These are phyloP conservation scores for Donacobius atricapilla DNA, from an alignment of 2,113 vertebrate species.

Conservation along the genomic window DNA sequence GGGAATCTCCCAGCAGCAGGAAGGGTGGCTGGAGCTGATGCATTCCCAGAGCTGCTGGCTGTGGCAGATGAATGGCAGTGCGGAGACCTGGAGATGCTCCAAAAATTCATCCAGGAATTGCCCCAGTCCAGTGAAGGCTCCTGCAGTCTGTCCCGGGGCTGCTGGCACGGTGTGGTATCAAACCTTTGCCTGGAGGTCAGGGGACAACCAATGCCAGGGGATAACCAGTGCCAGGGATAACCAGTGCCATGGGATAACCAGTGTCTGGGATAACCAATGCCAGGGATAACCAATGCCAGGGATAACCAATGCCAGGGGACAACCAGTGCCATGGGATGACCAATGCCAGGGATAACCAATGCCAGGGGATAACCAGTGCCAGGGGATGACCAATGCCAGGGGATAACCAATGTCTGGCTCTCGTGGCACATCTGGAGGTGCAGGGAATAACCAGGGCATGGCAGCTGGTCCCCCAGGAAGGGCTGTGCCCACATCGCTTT, in stretches of 20 bases:
- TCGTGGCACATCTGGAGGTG: too few species aligned
- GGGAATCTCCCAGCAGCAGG: not conserved
- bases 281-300: too few species aligned
- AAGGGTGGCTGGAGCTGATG: not conserved
- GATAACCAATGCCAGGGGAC: too few species aligned
- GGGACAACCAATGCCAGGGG: not conserved
- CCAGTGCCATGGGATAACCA: too few species aligned
- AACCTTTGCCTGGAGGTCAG: not conserved
- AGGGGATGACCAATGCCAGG: too few species aligned
- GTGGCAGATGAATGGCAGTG: not conserved
- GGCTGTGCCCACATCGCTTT: not conserved
- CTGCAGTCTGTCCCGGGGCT: not conserved
- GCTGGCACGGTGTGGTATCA: accelerated
- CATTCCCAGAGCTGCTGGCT: not conserved
- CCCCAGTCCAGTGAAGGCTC: not conserved
- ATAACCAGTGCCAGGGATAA: too few species aligned
- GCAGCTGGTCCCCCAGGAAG: not conserved
- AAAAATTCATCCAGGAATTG: not conserved
- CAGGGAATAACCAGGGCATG: not conserved
- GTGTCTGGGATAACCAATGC: not conserved
- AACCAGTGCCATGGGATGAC: too few species aligned
- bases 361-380: too few species aligned
- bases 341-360: too few species aligned
- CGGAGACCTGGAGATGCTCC: not conserved
- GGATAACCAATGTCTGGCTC: not conserved